Base-by-base conservation (phyloP, 2,888 invertebrate genomes). In the Zygothrica quintamaculata region DNA sequence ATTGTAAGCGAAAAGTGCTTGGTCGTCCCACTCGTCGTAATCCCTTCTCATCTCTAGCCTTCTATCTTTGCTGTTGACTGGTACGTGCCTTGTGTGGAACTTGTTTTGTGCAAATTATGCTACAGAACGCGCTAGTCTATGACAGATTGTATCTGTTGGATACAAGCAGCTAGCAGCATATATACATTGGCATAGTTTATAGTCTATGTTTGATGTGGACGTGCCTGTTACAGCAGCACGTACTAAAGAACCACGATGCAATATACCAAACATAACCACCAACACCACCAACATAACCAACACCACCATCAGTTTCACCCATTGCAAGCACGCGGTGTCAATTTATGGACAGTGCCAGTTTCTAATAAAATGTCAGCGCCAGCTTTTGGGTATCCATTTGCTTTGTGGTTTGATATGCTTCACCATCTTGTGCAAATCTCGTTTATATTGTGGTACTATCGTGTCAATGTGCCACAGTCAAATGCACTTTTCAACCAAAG, bases 71-170 rank as follows among this genome's bases (percentile, higher is more conserved):
- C 33, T 29, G 51, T 15, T 15, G 29, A n/a, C 44, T 31, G 61
- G 31, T 69, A 65, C 71, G 76, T 74, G 76, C 53, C 53, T 57
- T 15, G 57, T 52, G 51, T 53, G 61, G 29, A 48, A 75, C 84
- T 84, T 75, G 74, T 67, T 72, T 70, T 65, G 64, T 61, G 64
- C 74, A 80, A 84, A 80, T 80, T 80, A 79, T 85, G 77, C 72
- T 76, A 57, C 64, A 77, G 65, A 67, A 59, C 67, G 79, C 75
- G 62, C 58, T 70, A 68, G 64, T 48, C 67, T 68, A 61, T 74
- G 84, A 67, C 85, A 81, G 82, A 78, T 79, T 75, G 66, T 86
- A 79, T 79, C 87, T 81, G 70, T 57, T 46, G 76, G 60, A 78
- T 84, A 74, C 69, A 71, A 57, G n/a, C n/a, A n/a, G n/a, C n/a